These are phyloP conservation scores for Passerculus sandwichensis DNA, from an alignment of 2,797 vertebrate species.

Conservation along the genomic window DNA sequence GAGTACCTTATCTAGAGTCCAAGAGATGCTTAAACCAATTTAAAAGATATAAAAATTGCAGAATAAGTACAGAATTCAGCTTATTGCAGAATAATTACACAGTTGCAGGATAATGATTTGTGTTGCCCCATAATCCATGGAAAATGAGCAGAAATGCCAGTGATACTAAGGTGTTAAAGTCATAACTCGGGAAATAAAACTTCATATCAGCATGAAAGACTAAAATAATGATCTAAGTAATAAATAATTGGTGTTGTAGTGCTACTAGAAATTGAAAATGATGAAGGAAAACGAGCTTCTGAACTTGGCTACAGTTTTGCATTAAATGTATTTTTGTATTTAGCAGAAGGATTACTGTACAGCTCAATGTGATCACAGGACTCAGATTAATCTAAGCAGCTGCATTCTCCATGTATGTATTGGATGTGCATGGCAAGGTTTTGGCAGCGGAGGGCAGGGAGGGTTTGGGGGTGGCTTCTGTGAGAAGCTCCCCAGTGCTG, in stretches of 20 bases:
- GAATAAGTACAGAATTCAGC: neutral
- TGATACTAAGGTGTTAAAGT: neutral
- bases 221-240: neutral
- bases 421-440: neutral
- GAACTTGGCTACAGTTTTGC: neutral
- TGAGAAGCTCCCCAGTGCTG: neutral
- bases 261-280: neutral
- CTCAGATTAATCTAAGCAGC: neutral
- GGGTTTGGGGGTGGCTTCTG: neutral
- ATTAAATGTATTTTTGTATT: neutral
- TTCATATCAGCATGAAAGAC: neutral
- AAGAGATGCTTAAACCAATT: neutral
- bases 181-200: neutral
- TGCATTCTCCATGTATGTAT: neutral
- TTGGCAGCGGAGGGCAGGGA: too few relatives aligned
- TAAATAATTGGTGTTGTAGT: neutral
- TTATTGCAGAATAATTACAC: neutral
- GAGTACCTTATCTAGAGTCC: neutral
- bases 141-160: neutral
- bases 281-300: neutral
- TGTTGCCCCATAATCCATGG: neutral
- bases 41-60: neutral
- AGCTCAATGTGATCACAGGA: neutral
- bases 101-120: neutral
- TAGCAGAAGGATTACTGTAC: neutral